These are phyloP conservation scores for Punctoribates punctum DNA, from an alignment of 2,888 invertebrate genomes.

Conservation along the genomic window DNA sequence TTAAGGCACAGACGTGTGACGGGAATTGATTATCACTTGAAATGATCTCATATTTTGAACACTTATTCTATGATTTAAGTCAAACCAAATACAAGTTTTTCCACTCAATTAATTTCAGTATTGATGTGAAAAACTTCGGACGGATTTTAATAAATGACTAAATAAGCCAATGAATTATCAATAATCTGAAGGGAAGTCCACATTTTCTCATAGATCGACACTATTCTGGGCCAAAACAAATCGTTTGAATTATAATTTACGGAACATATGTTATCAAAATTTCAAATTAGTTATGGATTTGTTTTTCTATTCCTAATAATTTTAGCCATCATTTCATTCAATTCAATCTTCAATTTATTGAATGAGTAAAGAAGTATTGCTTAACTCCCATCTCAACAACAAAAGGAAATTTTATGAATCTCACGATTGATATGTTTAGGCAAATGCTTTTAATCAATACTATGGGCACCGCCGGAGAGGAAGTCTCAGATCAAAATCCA, in stretches of 20 bases:
- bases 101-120: no score
- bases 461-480: neutral
- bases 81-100: no score
- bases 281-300: neutral
- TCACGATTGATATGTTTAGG: neutral
- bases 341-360: no score
- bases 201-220: neutral
- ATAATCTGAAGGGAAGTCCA: no score
- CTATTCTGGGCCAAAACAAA: neutral
- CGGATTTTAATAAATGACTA: no score
- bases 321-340: no score
- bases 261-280: neutral
- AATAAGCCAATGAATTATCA: no score
- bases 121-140: no score
- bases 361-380: no score
- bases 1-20: neutral
- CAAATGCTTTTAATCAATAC: neutral
- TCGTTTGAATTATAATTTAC: neutral
- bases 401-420: no score
- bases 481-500: slow-evolving; percentile 4
- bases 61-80: no score
- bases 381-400: no score
- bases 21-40: neutral
- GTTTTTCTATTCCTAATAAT: neutral
- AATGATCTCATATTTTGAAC: neutral